These are phyloP conservation scores for Orbicella faveolata DNA, from an alignment of 64 coral and sea anemone genomes.

Conservation along the genomic window DNA sequence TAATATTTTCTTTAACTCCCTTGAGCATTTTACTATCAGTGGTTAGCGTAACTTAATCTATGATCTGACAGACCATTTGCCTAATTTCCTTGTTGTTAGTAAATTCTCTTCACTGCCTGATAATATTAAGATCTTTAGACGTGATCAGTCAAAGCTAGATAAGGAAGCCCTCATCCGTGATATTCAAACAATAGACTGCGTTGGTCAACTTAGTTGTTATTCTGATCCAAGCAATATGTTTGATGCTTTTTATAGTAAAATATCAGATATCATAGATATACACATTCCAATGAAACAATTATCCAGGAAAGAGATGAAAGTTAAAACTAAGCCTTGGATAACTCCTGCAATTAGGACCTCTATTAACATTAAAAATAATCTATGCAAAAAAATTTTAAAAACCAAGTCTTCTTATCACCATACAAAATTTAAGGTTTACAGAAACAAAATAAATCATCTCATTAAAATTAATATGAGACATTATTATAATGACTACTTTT, in stretches of 20 bases:
- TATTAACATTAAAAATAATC: background rate
- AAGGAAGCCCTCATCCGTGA: background rate
- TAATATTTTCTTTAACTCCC: constrained; percentile 37
- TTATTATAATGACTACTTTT: too few relatives aligned
- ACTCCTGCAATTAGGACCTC: too few relatives aligned
- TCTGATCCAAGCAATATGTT: constrained; percentile 14
- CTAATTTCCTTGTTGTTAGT: constrained; percentile 22
- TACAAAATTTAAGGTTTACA: too few relatives aligned
- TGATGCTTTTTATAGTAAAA: background rate
- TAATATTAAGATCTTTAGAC: constrained; percentile 20
- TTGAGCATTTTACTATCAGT: constrained; percentile 37
- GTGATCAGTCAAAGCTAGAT: too few relatives aligned
- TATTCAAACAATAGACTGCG: constrained; percentile 3
- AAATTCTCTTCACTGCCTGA: background rate
- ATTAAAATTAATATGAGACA: too few relatives aligned
- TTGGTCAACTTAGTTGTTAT: background rate
- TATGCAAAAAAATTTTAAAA: too few relatives aligned
- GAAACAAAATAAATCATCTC: too few relatives aligned
- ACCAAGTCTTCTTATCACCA: too few relatives aligned
- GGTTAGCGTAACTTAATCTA: constrained; percentile 38
- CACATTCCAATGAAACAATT: too few relatives aligned
- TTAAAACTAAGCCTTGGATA: background rate
- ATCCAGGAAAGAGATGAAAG: background rate
- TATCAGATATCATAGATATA: constrained; percentile 9
- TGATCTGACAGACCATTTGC: constrained; percentile 25